phyloP scores from a whole-genome alignment of 2,113 vertebrate genomes.

The Cephalopholis sonnerati region DNA sequence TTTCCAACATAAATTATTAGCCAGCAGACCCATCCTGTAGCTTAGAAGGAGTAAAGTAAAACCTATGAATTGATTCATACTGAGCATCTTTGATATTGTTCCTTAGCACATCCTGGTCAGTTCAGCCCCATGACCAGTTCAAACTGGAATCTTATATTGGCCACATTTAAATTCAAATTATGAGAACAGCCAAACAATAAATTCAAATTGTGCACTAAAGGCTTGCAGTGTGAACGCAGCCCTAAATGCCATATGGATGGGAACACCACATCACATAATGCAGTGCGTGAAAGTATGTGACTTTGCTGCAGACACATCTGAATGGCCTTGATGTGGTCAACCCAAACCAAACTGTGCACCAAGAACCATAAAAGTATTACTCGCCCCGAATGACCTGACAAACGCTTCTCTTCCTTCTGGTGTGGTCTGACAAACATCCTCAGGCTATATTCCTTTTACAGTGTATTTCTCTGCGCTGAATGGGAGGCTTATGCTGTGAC shows the following conservation, averaged over 20 bases:
- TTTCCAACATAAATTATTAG: no score
- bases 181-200: no score
- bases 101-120: no score
- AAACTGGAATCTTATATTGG: no score
- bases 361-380: conserved; percentile 31
- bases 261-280: conserved; percentile 22
- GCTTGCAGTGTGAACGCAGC: no score
- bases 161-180: no score
- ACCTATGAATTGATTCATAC: no score
- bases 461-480: conserved; percentile 18
- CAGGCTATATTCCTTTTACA: conserved; percentile 38
- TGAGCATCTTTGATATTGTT: no score
- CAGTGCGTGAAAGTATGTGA: conserved; percentile 33
- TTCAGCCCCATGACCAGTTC: no score
- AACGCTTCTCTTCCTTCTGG: conserved; percentile 34
- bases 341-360: conserved; percentile 17
- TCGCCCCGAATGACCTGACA: conserved; percentile 41
- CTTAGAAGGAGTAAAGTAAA: no score
- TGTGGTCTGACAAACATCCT: conserved; percentile 60
- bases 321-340: conserved; percentile 50
- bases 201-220: no score
- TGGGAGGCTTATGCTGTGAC: conserved; percentile 34
- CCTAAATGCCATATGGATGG: background rate
- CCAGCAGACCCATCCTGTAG: no score
- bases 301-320: conserved; percentile 15